phyloP scores from a whole-genome alignment of 2,888 invertebrate species.

The Gortyna flavago region DNA sequence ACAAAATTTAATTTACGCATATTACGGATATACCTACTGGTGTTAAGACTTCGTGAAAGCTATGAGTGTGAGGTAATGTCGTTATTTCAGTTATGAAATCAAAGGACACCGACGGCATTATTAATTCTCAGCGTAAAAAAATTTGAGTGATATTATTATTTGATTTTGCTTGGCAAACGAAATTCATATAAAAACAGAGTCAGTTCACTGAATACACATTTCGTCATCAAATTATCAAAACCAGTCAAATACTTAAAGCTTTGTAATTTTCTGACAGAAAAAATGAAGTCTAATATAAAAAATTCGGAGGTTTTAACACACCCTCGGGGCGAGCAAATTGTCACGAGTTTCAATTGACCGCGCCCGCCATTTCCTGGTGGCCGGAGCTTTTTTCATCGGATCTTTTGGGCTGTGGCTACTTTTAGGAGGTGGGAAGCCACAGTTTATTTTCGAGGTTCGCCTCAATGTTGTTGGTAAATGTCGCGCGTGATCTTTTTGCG shows the following conservation, averaged over 20 bases:
- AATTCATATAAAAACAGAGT: slow-evolving; percentile 7
- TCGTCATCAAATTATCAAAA: slow-evolving; percentile 54
- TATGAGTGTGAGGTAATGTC: slow-evolving; percentile 31
- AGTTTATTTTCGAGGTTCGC: slow-evolving; percentile 61
- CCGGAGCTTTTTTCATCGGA: slow-evolving; percentile 59
- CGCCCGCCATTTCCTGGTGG: slow-evolving; percentile 63
- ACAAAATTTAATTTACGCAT: slow-evolving; percentile 73
- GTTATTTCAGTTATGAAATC: slow-evolving; percentile 38
- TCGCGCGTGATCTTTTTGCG: slow-evolving; percentile 42
- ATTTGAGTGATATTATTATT: slow-evolving; percentile 17
- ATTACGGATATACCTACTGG: slow-evolving; percentile 63
- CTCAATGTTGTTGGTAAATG: slow-evolving; percentile 56
- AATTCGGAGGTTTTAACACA: slow-evolving; percentile 66
- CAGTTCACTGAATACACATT: slow-evolving; percentile 42
- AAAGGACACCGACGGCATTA: neutral
- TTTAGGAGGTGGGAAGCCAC: slow-evolving; percentile 63
- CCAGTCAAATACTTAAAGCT: slow-evolving; percentile 54
- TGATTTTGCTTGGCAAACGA: neutral
- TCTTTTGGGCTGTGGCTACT: slow-evolving; percentile 65
- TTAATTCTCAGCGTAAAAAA: slow-evolving; percentile 3
- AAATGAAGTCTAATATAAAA: slow-evolving; percentile 70
- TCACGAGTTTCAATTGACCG: slow-evolving; percentile 69
- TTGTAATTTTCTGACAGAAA: slow-evolving; percentile 58
- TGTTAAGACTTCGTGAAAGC: slow-evolving; percentile 67
- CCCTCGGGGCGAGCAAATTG: slow-evolving; percentile 62